phyloP scores from a whole-genome alignment of 2,797 vertebrate genomes.

The Triplophysa bombifrons region DNA sequence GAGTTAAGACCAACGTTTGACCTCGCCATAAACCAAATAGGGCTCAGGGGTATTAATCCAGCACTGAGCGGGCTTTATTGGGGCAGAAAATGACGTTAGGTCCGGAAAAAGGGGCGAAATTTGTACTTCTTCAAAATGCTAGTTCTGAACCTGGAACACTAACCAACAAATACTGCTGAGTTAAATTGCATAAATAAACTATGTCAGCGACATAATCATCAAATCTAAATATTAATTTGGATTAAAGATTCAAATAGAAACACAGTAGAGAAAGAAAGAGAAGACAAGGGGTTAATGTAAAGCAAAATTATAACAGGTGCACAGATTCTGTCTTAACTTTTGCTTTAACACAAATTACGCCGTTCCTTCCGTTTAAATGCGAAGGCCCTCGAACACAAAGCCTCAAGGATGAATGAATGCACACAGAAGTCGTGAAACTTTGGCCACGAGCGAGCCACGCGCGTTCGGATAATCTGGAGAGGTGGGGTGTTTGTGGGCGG shows the following conservation, averaged over 20 bases:
- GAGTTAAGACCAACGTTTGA: conserved; percentile 49
- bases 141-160: conserved; percentile 8
- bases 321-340: neutral
- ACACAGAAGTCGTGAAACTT: conserved; percentile 63
- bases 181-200: neutral
- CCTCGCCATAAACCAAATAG: conserved; percentile 46
- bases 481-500: conserved; percentile 66
- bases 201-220: neutral
- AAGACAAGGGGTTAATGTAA: neutral
- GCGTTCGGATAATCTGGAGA: conserved; percentile 63
- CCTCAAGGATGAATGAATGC: conserved; percentile 39
- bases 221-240: neutral
- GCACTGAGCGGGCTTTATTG: conserved; percentile 22
- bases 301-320: neutral
- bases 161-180: neutral
- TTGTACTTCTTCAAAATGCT: neutral
- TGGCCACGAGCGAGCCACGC: conserved; percentile 81
- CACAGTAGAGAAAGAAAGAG: neutral
- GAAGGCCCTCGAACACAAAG: conserved; percentile 46
- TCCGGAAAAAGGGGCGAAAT: conserved; percentile 21
- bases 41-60: conserved; percentile 39
- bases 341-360: neutral
- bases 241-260: too few species aligned
- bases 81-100: conserved; percentile 36
- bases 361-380: conserved; percentile 17